Base-by-base conservation (phyloP, 2,113 vertebrate genomes). In the Gasterosteus aculeatus region DNA sequence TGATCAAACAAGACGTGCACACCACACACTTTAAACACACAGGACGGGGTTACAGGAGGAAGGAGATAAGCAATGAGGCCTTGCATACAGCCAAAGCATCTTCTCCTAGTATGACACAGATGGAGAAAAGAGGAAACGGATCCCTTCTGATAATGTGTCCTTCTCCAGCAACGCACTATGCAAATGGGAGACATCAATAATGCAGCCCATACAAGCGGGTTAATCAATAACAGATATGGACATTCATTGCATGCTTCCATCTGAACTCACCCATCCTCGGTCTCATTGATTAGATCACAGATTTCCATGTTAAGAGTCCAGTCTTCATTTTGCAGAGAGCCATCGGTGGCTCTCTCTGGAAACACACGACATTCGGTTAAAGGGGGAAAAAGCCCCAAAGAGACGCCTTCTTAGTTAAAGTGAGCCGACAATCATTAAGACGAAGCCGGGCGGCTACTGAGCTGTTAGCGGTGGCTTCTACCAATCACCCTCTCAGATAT, bases 241-340 rank as follows among this genome's bases (percentile, higher is more conserved):
- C 16, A 75, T 2, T 58, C 4, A 66, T 66, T 51, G 22, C 31
- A 3, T 62, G 15, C 44, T 78, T 14, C 29, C 18, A 1, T 51
- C 10, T 19, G 4, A 35, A 93, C 97, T 72, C 91, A 99, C 98
- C 98, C 98, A 92, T 99, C 98, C 77, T 99, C 98, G 18, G 98
- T 99, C 92, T 99, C 98, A 44, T 99, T 99, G 91, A 99, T 98
- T 90, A 99, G 97, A 88, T 99, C 98, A 78, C 98, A 99, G 93
- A 99, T 98, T 92, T 99, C 98, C 98, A 99, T 99, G 92, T 99
- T 99, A 59, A 99, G 92, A 0, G 97, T 95, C 98, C 98, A 99
- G 92, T 99, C 98, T 90, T 99, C 98, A 60, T 95, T 97, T 89
- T 96, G 97, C 63, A 99, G 93, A 81, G 98, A 98, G 89, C 98